Conservation (phyloP, 2,113 vertebrate species). For the Oryctolagus cuniculus region DNA sequence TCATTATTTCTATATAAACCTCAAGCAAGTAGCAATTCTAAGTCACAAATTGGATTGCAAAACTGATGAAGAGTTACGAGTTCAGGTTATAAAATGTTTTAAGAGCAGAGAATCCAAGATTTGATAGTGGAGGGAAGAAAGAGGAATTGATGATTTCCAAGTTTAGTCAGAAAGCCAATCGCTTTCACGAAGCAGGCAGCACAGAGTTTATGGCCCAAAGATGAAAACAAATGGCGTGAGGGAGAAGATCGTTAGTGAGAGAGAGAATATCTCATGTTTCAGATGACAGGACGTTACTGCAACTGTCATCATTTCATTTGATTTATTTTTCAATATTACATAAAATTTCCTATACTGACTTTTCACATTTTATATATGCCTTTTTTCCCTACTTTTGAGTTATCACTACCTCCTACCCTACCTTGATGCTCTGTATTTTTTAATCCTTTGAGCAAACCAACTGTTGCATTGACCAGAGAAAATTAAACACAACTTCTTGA, state of each 20-base stretch:
- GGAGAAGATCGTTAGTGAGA: neutral
- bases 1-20: neutral
- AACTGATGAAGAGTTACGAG: neutral
- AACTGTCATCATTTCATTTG: neutral
- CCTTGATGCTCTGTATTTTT: neutral
- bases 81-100: slow-evolving; percentile 13
- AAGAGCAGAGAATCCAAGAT: neutral
- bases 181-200: neutral
- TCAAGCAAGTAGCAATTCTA: slow-evolving; percentile 19
- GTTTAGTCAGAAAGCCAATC: neutral
- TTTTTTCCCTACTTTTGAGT: neutral
- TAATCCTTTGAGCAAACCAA: neutral
- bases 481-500: neutral
- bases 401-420: neutral
- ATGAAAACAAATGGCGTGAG: neutral
- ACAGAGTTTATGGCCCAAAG: neutral
- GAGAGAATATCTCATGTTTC: neutral
- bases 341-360: neutral
- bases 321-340: neutral
- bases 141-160: neutral
- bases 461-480: neutral
- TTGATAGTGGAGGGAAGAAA: neutral
- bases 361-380: neutral
- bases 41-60: neutral
- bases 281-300: neutral